Conservation (phyloP, 2,113 vertebrate species). For the Narcine bancroftii region DNA sequence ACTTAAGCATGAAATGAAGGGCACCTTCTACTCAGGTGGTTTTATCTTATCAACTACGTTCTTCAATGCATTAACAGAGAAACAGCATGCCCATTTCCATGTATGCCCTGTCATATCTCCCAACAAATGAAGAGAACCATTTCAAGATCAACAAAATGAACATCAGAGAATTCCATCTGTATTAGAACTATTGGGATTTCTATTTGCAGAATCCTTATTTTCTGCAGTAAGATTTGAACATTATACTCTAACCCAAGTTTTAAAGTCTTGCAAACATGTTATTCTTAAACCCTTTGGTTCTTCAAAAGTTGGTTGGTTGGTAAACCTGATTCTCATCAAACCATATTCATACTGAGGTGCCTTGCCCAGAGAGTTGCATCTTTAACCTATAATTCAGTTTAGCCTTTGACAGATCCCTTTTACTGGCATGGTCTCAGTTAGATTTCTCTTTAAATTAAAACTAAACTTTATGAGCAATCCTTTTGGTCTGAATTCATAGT, state of each 20-base stretch:
- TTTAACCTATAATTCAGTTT: neutral
- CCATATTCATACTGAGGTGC: neutral
- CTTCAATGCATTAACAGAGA: too few species aligned
- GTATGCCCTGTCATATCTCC: too few species aligned
- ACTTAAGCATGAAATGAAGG: too few species aligned
- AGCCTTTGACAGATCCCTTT: accelerated
- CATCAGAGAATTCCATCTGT: neutral
- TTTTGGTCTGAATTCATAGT: neutral
- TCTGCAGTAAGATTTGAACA: neutral
- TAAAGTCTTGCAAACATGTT: neutral
- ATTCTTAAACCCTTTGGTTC: neutral
- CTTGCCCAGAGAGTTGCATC: neutral
- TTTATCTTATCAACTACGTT: too few species aligned
- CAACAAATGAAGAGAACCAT: too few species aligned
- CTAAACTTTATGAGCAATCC: neutral
- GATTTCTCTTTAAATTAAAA: too few species aligned
- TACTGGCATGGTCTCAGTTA: neutral
- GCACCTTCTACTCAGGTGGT: too few species aligned
- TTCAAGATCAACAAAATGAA: neutral
- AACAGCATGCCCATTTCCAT: too few species aligned
- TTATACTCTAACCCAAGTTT: neutral
- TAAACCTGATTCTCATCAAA: neutral
- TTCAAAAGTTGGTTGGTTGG: neutral
- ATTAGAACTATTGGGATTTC: neutral
- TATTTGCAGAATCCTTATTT: neutral